A percentile compares a stretch with the other conserved stretches of the same genome.
Evolutionary conservation across 2,113 vertebrate genomes (phyloP).

Genomic region (Podocnemis expansa): DNA sequence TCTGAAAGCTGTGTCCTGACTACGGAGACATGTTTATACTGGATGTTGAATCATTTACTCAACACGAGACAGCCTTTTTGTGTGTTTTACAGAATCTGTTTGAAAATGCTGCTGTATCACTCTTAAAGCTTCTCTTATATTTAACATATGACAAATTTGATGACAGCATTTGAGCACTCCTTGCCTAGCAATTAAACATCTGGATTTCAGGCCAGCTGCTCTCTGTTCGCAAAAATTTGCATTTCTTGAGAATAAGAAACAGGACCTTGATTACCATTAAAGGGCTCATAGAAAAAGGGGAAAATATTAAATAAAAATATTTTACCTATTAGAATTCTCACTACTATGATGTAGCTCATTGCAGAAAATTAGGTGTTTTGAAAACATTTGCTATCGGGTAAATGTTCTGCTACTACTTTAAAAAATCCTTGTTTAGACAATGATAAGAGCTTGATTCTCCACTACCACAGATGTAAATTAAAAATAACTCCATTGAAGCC

Average conservation of each 20-base stretch:
- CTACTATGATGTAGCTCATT: not conserved
- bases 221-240: accelerated
- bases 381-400: accelerated
- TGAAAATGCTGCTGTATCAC: accelerated
- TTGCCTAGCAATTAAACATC: accelerated
- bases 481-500: not conserved
- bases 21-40: not conserved
- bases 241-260: accelerated
- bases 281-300: accelerated
- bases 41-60: not conserved
- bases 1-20: not conserved
- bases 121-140: accelerated
- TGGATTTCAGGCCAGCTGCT: not conserved
- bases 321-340: not conserved
- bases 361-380: not conserved
- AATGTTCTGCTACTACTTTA: accelerated
- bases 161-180: accelerated
- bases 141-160: accelerated
- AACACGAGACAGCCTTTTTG: accelerated
- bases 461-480: accelerated
- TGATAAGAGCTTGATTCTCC: accelerated
- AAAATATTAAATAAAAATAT: accelerated
- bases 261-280: accelerated
- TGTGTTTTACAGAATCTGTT: not conserved
- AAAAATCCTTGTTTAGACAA: accelerated